These are phyloP conservation scores for Trinectes maculatus DNA, from an alignment of 2,113 vertebrate species.

Conservation along the genomic window DNA sequence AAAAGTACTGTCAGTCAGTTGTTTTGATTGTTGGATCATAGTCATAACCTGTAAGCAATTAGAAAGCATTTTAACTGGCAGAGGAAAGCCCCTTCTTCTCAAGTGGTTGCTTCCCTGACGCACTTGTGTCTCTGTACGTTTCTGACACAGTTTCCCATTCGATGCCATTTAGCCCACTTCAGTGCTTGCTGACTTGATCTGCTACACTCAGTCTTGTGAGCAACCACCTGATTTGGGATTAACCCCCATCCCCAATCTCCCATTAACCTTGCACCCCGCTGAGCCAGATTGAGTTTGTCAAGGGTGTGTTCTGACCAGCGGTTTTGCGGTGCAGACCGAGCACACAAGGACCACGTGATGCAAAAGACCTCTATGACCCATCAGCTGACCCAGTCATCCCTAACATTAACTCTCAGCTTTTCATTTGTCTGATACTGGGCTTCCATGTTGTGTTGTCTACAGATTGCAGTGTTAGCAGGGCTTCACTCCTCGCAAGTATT, in stretches of 20 bases:
- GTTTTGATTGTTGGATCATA: constrained; percentile 33
- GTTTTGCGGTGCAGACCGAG: constrained; percentile 19
- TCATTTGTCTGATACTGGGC: constrained; percentile 17
- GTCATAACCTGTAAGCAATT: constrained; percentile 37
- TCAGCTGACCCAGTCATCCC: constrained; percentile 53
- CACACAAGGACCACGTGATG: constrained; percentile 19
- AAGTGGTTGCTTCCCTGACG: constrained; percentile 67
- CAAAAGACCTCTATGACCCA: constrained; percentile 41
- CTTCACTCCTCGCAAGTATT: not conserved
- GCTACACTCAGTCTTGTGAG: constrained; percentile 82
- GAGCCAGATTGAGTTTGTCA: constrained; percentile 42
- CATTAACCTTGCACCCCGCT: constrained; percentile 45
- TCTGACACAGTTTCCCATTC: constrained; percentile 73
- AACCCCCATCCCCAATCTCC: constrained; percentile 53
- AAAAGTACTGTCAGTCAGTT: no score
- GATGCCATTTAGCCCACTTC: constrained; percentile 52
- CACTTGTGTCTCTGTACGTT: constrained; percentile 53
- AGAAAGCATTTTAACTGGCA: constrained; percentile 52
- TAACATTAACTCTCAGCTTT: constrained; percentile 26
- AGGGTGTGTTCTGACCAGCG: constrained; percentile 7
- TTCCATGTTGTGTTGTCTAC: constrained; percentile 12
- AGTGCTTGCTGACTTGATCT: constrained; percentile 40
- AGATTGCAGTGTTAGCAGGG: constrained; percentile 2
- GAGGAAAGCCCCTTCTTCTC: constrained; percentile 76
- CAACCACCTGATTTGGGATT: constrained; percentile 86